A percentile compares a stretch with the other conserved stretches of the same genome.
phyloP scores from a whole-genome alignment of 2,113 vertebrate species.

The Cochlearius cochlearius region DNA sequence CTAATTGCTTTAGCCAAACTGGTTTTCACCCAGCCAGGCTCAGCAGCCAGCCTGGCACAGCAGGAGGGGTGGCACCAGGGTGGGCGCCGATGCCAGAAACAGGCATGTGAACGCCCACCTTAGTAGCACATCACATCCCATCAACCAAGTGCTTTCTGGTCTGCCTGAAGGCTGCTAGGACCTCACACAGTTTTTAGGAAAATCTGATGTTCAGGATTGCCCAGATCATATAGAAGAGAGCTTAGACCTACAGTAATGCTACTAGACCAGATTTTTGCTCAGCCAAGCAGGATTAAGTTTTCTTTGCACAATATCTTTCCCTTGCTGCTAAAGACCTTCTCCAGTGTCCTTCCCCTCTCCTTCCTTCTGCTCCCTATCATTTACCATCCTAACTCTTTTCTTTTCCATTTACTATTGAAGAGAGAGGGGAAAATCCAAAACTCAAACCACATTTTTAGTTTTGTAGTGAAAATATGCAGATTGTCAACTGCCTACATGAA shows the following conservation, averaged over 20 bases:
- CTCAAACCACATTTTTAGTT: not conserved
- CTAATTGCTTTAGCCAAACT: not conserved
- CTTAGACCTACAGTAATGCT: not conserved
- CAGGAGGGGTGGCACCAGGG: fast-evolving
- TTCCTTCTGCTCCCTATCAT: not conserved
- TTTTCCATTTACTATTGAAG: not conserved
- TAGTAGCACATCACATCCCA: not conserved
- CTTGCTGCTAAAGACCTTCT: not conserved
- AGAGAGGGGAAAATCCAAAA: not conserved
- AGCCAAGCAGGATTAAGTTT: not conserved
- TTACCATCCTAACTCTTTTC: not conserved
- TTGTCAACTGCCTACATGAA: not conserved
- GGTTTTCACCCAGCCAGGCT: not conserved
- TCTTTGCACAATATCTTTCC: not conserved
- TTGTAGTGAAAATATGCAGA: not conserved
- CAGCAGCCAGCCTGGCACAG: not conserved
- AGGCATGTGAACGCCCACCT: not conserved
- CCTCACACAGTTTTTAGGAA: not conserved
- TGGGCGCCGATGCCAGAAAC: fast-evolving
- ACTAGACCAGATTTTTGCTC: not conserved
- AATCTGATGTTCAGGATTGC: not conserved
- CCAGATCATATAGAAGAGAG: not conserved
- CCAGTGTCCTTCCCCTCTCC: not conserved
- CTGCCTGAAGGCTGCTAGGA: not conserved
- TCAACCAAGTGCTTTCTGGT: not conserved